Conservation (phyloP, 2,888 invertebrate genomes). For the Microctonus aethiopoides region DNA sequence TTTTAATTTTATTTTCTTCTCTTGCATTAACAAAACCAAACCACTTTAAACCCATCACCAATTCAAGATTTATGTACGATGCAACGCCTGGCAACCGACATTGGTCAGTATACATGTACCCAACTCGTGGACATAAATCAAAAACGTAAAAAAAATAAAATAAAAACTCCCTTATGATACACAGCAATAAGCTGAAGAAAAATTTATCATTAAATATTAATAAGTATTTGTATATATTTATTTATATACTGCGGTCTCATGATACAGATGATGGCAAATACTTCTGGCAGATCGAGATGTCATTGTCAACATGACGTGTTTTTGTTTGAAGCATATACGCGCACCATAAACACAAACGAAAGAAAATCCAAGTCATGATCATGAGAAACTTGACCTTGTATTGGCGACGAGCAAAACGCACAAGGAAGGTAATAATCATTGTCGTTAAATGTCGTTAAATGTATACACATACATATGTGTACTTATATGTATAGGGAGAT, state of each 20-base stretch:
- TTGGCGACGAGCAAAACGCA: not conserved
- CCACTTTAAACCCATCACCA: slow-evolving; percentile 62
- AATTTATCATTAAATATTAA: slow-evolving; percentile 65
- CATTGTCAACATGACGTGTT: slow-evolving; percentile 23
- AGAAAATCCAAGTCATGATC: slow-evolving; percentile 8
- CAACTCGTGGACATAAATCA: slow-evolving; percentile 63
- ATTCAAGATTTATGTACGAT: slow-evolving; percentile 62
- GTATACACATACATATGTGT: not conserved
- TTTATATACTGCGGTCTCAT: slow-evolving; percentile 51
- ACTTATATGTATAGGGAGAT: not conserved
- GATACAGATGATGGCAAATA: slow-evolving; percentile 32
- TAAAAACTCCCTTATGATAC: no score
- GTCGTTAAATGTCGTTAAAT: not conserved
- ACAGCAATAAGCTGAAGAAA: slow-evolving; percentile 48
- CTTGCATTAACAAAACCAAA: slow-evolving; percentile 62
- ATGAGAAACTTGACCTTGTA: not conserved
- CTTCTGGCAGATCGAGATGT: slow-evolving; percentile 45
- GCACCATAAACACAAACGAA: not conserved
- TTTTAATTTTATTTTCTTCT: no score
- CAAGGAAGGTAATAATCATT: slow-evolving; percentile 16
- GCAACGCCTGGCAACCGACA: slow-evolving; percentile 55
- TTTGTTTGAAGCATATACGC: slow-evolving; percentile 8
- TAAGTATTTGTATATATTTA: slow-evolving; percentile 62
- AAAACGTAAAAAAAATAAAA: slow-evolving; percentile 43
- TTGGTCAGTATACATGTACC: slow-evolving; percentile 49